Base-by-base conservation (phyloP, 2,888 invertebrate species). In the Clusia tigrina region DNA sequence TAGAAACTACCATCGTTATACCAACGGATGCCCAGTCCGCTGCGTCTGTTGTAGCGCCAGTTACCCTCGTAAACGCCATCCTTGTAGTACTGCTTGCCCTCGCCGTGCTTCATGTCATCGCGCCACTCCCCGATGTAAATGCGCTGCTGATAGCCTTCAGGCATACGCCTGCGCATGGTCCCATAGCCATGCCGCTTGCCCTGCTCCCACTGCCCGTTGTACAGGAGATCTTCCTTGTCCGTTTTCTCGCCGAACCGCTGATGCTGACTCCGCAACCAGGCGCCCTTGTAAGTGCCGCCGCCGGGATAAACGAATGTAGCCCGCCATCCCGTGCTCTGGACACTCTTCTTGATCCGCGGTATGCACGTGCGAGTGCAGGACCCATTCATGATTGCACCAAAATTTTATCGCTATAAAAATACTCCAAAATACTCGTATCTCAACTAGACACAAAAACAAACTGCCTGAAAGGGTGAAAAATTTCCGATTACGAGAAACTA, bases 21-120 rank as follows among this genome's bases (percentile, higher is more conserved):
- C 82, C 82, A 83, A 69, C 77, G 78, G 24, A 83, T 78, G 24
- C 83, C 83, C 25, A 78, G 62, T 1, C 83, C 83, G 61, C 77
- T 73, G 0, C 80, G 76, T 17, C 81, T 72, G 69, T 80, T 79
- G 1, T 69, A 58, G 32, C 68, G 59, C 83, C 83, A 83, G 25
- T 72, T 67, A 6, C 82, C 82, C 54, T 77, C 82, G 62, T 81
- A 82, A 2, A 78, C 71, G 1, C 81, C 79, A 62, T 82, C 74
- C 0, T 69, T 37, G 64, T 77, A 81, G 63, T 78, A 79, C 53
- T 81, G 77, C 57, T 83, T 82, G n/a, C 84, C 84, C 64, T 79
- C 79, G 6, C 82, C 84, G 53, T 73, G 74, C 61, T 81, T 82
- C 68, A 73, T 72, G 48, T 77, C 79, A 22, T 79, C 66, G 12